Evolutionary conservation across 1,140 invertebrate genomes (phyloP), one percentile per base, ranked within the genome.

Genomic region (Globodera rostochiensis): DNA sequence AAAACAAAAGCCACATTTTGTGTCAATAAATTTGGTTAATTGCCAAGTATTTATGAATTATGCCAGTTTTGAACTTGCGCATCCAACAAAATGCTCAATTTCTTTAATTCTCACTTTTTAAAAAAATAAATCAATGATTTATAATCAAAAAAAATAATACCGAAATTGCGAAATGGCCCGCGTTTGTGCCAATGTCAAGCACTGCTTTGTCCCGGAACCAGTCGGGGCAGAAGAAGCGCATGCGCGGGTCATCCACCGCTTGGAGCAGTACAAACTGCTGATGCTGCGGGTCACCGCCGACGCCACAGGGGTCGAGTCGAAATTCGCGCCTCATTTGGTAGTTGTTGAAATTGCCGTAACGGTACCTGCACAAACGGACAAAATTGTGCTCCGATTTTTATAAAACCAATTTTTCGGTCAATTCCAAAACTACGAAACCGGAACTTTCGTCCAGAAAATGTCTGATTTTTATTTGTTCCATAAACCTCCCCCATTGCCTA

Each of bases 141-240:
- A 36, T 36, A 36, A 36, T 36, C 36, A 36, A 36, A 36, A 36
- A 36, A 36, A 36, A 36, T 36, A 36, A 19, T 25, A 64, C 57
- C 57, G 90, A 88, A 9, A 93, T 86, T 4, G 96, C 97, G 71
- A 99, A 93, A 89, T 97, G 94, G 4, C 97, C 97, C 84, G 96
- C 94, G 92, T 99, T 99, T 90, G 97, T 99, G 11, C 97, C 97
- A 89, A 99, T 95, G 89, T 99, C 97, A 66, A 99, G 91, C 45
- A 98, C 93, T 91, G 96, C 94, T 91, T 96, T 97, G 15, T 93
- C 93, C 82, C 93, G 91, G 90, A 98, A 98, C 88, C 97, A 92
- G 85, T 96, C 94, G 69, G 92, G 91, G 82, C 94, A 93, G 82
- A 99, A 94, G 74, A 94, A 93, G 83, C 93, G 93, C 71, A 98